phyloP scores from a whole-genome alignment of 2,888 invertebrate species.

The Mechanitis messenoides region DNA sequence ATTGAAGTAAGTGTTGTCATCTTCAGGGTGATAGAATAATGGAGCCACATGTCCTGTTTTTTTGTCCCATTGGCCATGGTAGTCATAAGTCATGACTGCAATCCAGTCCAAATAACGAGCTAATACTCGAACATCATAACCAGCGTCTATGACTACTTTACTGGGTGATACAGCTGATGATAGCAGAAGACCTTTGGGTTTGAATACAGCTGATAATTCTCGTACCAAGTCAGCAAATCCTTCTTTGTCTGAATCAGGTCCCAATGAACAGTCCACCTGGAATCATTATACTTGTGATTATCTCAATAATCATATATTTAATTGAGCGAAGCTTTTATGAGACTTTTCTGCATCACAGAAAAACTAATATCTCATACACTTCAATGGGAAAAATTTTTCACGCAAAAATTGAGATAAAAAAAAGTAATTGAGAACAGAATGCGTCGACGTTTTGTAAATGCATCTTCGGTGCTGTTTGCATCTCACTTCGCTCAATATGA shows the following conservation, averaged over 20 bases:
- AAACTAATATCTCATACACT: too few species aligned
- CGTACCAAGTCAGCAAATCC: slow-evolving; percentile 84
- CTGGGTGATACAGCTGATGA: slow-evolving; percentile 92
- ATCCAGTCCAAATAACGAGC: slow-evolving; percentile 90
- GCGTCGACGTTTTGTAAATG: too few species aligned
- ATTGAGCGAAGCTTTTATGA: too few species aligned
- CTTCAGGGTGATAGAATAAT: slow-evolving; percentile 87
- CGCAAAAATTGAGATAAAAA: too few species aligned
- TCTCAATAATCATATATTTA: not conserved
- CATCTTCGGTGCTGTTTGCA: too few species aligned
- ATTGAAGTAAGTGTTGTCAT: slow-evolving; percentile 88
- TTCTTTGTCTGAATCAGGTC: slow-evolving; percentile 88
- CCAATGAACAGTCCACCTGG: slow-evolving; percentile 89
- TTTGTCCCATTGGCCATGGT: slow-evolving; percentile 94
- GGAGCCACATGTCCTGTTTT: slow-evolving; percentile 94
- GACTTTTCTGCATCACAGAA: too few species aligned
- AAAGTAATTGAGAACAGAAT: too few species aligned
- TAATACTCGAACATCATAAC: slow-evolving; percentile 87
- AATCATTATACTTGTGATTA: slow-evolving; percentile 26
- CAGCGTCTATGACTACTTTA: slow-evolving; percentile 90
- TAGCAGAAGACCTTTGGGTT: slow-evolving; percentile 81
- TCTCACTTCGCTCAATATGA: too few species aligned
- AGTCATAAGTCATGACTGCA: slow-evolving; percentile 94
- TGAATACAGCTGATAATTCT: slow-evolving; percentile 82
- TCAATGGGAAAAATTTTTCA: too few species aligned